Evolutionary conservation across 2,888 invertebrate genomes (phyloP), one percentile per base, ranked within the genome.

Genomic region (Dryocosmus kuriphilus): DNA sequence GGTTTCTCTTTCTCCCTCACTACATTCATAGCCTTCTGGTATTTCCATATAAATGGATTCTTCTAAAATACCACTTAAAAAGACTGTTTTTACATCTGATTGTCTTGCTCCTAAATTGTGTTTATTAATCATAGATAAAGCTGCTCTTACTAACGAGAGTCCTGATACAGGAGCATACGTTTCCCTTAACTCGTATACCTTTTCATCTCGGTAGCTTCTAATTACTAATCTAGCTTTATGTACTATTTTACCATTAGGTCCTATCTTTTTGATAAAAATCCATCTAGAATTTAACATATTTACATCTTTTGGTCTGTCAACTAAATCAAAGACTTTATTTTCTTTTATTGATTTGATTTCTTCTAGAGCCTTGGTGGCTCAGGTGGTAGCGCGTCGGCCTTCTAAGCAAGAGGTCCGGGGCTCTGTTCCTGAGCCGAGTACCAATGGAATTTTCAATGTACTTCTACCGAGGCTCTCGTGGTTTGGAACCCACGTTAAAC

Each of bases 1-100:
- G n/a, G n/a, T 77, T 11, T 22, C 57, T 73, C 27, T 8, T 71
- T 61, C 24, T 30, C 65, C 46, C 16, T 71, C 27, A 19, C 4
- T 14, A 14, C 41, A 41, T 2, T 41, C 41, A 41, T 41, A 41
- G 41, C 41, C 41, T 41, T 41, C 41, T 14, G 14, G 41, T 14
- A 38, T 38, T 38, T 38, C 38, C 38, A 38, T 38, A 7, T 38
- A 38, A 38, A 38, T 38, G 14, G 2, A 11, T 46, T 6, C 6
- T 46, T 19, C 19, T 46, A 46, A 46, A 6, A 6, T 19, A 4
- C 46, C 19, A 46, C 19, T 46, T 5, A 19, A 46, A 4, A 16
- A 46, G 5, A 19, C 46, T 46, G 46, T 46, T 46, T 46, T 46
- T 5, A 46, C 19, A 46, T 46, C 46, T 46, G 19, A 46, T 16